Percentiles rank a stretch among this genome's conserved stretches.
Conservation (phyloP, 2,888 invertebrate species). For the Tipula helvola region DNA sequence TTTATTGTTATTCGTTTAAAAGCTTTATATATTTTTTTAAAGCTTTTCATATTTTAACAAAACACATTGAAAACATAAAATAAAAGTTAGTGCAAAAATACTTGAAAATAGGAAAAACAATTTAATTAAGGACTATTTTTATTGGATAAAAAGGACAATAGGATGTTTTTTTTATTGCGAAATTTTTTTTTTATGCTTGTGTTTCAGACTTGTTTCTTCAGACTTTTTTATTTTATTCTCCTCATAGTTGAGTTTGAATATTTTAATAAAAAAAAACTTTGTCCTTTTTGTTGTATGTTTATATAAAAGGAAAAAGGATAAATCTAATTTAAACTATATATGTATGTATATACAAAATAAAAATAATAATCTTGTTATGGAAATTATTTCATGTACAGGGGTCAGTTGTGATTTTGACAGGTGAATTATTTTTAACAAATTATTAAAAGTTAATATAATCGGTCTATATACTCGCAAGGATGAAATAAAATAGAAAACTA, state of each 20-base stretch:
- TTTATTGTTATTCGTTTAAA: neutral
- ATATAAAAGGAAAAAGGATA: neutral
- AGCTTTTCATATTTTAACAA: neutral
- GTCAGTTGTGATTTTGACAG: neutral
- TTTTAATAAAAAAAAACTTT: neutral
- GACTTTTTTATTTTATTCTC: neutral
- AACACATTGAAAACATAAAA: neutral
- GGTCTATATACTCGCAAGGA: neutral
- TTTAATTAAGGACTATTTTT: neutral
- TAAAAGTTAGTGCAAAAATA: neutral
- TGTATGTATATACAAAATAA: neutral
- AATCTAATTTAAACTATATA: neutral
- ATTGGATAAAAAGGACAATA: neutral
- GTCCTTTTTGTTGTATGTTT: neutral
- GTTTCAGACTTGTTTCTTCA: neutral
- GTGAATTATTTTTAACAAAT: neutral
- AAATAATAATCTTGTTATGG: neutral
- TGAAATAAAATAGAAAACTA: neutral
- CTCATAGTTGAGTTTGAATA: neutral
- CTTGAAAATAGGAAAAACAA: neutral
- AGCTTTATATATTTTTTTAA: neutral
- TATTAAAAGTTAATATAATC: neutral
- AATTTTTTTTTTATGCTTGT: neutral
- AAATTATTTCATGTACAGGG: neutral
- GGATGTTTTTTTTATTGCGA: neutral